Base-by-base conservation (phyloP, 2,797 vertebrate genomes). In the Tachyglossus aculeatus region DNA sequence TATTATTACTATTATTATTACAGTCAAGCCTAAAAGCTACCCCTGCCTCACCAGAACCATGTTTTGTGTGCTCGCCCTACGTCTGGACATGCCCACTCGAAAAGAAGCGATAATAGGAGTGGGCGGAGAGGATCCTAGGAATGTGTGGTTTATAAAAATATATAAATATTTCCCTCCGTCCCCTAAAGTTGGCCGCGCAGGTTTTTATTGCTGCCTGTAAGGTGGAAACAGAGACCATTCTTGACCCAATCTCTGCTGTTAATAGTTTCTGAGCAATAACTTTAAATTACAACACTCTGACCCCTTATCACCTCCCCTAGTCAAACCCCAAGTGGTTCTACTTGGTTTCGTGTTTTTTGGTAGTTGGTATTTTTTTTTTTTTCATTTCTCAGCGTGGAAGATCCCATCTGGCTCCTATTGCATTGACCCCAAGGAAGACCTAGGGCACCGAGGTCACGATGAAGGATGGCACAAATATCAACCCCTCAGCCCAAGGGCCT, bases 131-230 rank as follows among this genome's bases (percentile, higher is more conserved):
- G 55, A 38, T 65, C 51, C n/a, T 31, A 54, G 33, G 54, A 74
- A 63, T 38, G 53, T 18, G 56, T 47, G 29, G 61, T 22, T 62
- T 61, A 58, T 22, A 80, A 80, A 80, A 76, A 74, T 73, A 82
- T 59, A 73, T 71, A 85, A 77, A 83, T 73, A 83, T 76, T 80
- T 59, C 70, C 39, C 61, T 29, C n/a, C 67, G 38, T 6, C 16
- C 19, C 45, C 55, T 38, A 7, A 31, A 57, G 19, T 9, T n/a
- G 18, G 34, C 19, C 57, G 68, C 25, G 68, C 40, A 21, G n/a
- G 15, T 34, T 52, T 50, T 44, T 27, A 51, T 21, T 9, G 39
- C 37, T 56, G 13, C 34, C 44, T 63, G 44, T 36, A 18, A 50
- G 31, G 7, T 31, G 40, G 33, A 24, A 21, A 47, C 7, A n/a